Evolutionary conservation across 2,113 vertebrate genomes (phyloP), one percentile per base, ranked within the genome.

Genomic region (Nymphicus hollandicus): DNA sequence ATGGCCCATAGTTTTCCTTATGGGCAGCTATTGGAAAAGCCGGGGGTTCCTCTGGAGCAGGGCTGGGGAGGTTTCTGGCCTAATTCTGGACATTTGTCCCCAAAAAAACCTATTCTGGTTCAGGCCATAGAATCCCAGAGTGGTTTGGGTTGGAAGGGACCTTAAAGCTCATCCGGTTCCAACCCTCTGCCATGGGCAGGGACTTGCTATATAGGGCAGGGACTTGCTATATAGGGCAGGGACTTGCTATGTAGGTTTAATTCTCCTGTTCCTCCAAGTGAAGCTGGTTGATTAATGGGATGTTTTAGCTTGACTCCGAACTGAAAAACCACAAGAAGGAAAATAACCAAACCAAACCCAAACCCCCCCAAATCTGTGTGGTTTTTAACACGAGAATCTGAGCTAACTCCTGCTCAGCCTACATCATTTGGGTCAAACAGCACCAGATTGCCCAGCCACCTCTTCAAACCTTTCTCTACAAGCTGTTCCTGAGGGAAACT

Each of bases 81-180:
- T 47, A 39, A 64, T 69, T 72, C 27, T 52, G 50, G 4, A 4
- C 1, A n/a, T 70, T 41, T n/a, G 9, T 7, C 0, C 0, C 1
- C 20, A 3, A 25, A 47, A 33, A 8, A 20, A 20, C 13, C 1
- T 27, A 3, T 43, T 80, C 58, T 90, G 35, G 24, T 37, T 10
- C 70, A 69, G n/a, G 12, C 20, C 0, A 0, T 44, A 53, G 31
- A n/a, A 58, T 74, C 14, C 23, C 1, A 7, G 27, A 31, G 13
- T 9, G 3, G 20, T 58, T 23, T 23, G 20, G 22, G 56, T 23
- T 58, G 33, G 20, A 58, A 13, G 56, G 22, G 33, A 58, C 22
- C 6, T 23, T 58, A n/a, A n/a, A 23, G 55, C 33, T 58, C 33
- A n/a, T 58, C 33, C 9, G 10, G 33, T 58, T 58, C 33, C 33